phyloP scores from a whole-genome alignment of 2,113 vertebrate genomes.

The Myodes glareolus region DNA sequence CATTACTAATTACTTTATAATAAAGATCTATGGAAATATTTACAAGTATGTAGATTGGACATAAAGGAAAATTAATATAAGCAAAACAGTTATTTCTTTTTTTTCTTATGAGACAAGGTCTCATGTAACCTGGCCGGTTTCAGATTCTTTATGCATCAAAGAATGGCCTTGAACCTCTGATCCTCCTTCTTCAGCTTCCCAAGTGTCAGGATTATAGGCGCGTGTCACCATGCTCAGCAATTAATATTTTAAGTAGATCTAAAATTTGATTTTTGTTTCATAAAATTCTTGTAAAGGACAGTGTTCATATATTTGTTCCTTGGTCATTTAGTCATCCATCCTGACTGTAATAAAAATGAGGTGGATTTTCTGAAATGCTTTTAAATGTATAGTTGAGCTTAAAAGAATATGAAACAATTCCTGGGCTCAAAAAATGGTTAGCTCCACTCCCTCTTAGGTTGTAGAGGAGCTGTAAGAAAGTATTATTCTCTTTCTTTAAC shows the following conservation, averaged over 20 bases:
- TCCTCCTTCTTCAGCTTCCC: neutral
- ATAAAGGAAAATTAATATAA: neutral
- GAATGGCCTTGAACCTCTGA: neutral
- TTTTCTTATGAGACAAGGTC: neutral
- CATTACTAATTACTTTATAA: conserved; percentile 28
- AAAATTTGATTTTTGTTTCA: neutral
- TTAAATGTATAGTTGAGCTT: conserved; percentile 18
- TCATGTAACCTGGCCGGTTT: neutral
- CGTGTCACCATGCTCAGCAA: neutral
- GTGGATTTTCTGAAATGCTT: conserved; percentile 21
- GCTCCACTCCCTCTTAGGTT: neutral
- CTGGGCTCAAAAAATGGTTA: neutral
- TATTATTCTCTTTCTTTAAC: neutral
- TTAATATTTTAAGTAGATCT: conserved; percentile 1
- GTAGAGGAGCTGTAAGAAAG: neutral
- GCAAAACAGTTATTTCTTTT: neutral
- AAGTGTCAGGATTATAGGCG: neutral
- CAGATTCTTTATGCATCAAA: neutral
- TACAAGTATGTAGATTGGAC: neutral
- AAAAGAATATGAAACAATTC: neutral
- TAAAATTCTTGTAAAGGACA: conserved; percentile 28
- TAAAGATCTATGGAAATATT: conserved; percentile 13
- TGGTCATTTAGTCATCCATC: neutral
- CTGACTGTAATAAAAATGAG: neutral
- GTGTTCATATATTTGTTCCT: neutral